Percentiles rank a stretch among this genome's conserved stretches.
Evolutionary conservation across 2,888 invertebrate species (phyloP).

Genomic region (Amiota mariae): DNA sequence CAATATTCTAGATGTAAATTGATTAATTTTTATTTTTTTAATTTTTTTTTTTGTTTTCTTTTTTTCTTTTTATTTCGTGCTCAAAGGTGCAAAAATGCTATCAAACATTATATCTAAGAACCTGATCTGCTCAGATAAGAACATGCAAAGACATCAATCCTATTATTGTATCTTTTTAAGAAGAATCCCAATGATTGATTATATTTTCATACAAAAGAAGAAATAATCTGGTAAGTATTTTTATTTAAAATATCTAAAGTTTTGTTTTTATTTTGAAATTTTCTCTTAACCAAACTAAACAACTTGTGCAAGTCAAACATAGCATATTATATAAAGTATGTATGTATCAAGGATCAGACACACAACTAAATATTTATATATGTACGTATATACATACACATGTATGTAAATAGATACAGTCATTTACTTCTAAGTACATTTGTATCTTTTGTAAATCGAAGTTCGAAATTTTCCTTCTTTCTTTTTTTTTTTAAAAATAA

Average conservation of each 20-base stretch:
- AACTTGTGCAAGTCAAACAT: too few species aligned
- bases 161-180: background rate
- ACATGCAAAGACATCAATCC: background rate
- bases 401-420: background rate
- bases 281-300: too few species aligned
- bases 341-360: background rate
- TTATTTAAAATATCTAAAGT: background rate
- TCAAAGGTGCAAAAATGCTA: too few species aligned
- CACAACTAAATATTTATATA: background rate
- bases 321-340: too few species aligned
- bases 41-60: background rate
- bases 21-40: too few species aligned
- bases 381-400: slow-evolving; percentile 11
- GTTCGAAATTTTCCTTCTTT: too few species aligned
- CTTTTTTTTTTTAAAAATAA: too few species aligned
- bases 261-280: background rate
- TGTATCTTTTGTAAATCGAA: background rate
- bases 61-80: too few species aligned
- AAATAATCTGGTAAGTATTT: background rate
- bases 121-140: background rate
- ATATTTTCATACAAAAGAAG: background rate
- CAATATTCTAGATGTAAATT: too few species aligned
- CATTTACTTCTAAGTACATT: background rate
- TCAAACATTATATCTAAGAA: too few species aligned
- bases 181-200: background rate